A percentile compares a stretch with the other conserved stretches of the same genome.
phyloP scores from a whole-genome alignment of 1,140 invertebrate genomes.

The Penaeus japonicus region DNA sequence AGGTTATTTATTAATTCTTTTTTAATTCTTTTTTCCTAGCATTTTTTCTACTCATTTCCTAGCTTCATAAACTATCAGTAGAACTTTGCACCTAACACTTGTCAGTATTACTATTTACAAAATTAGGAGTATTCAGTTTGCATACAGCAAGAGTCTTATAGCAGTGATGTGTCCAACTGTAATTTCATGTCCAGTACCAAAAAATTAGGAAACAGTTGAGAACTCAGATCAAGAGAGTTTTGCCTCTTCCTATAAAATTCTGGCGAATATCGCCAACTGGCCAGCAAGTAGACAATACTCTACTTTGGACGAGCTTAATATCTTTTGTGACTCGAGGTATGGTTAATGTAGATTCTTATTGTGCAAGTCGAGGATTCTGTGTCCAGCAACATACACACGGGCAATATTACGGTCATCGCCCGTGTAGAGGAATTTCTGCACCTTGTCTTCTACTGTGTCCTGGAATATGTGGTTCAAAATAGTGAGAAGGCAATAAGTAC shows the following conservation, averaged over 20 bases:
- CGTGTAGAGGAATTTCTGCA: constrained; percentile 83
- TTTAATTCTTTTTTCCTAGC: too few species aligned
- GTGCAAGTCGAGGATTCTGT: constrained; percentile 53
- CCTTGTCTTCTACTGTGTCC: constrained; percentile 68
- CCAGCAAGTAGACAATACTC: neutral
- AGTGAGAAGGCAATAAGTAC: neutral
- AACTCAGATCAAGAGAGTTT: neutral
- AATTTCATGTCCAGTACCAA: neutral
- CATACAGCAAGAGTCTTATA: too few species aligned
- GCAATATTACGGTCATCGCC: constrained; percentile 86
- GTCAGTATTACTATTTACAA: too few species aligned
- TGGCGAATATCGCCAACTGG: neutral
- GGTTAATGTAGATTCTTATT: constrained; percentile 42
- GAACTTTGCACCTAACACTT: too few species aligned
- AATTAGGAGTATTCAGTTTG: too few species aligned
- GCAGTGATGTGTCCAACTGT: neutral
- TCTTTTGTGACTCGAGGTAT: neutral
- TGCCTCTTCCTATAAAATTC: neutral
- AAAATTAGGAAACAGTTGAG: too few species aligned
- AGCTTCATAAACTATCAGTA: too few species aligned
- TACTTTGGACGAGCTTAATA: neutral
- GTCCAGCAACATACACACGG: constrained; percentile 78
- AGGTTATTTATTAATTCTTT: too few species aligned
- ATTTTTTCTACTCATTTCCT: too few species aligned
- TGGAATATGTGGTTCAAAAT: constrained; percentile 55